phyloP scores from a whole-genome alignment of 1,140 invertebrate species.

The Lordiphosa collinella region DNA sequence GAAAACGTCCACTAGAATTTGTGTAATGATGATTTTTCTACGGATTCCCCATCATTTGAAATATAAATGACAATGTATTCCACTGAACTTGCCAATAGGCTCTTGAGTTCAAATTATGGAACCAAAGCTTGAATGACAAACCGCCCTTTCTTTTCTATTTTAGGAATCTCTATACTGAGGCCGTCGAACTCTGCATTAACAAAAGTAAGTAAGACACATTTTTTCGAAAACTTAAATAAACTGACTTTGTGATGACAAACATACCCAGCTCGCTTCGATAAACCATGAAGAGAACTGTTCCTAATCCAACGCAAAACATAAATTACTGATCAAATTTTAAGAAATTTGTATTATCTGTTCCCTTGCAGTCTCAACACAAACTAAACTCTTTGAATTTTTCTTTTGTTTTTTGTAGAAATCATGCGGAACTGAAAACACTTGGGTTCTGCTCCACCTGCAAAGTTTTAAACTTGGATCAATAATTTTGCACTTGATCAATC shows the following conservation, averaged over 20 bases:
- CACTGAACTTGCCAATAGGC: neutral
- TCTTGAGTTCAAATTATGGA: too few relatives aligned
- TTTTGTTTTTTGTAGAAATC: neutral
- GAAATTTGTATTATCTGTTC: neutral
- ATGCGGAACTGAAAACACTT: too few relatives aligned
- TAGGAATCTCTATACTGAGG: neutral
- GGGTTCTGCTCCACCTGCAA: too few relatives aligned
- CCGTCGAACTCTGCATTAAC: neutral
- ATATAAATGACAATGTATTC: neutral
- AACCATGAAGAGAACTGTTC: slow-evolving; percentile 63
- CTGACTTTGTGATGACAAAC: slow-evolving; percentile 38
- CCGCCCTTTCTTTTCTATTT: neutral
- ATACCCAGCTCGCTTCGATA: slow-evolving; percentile 72
- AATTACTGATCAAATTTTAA: slow-evolving; percentile 22
- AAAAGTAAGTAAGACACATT: too few relatives aligned
- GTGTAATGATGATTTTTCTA: slow-evolving; percentile 9
- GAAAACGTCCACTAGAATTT: too few relatives aligned
- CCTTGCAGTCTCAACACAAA: too few relatives aligned
- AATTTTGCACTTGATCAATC: too few relatives aligned
- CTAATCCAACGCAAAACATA: slow-evolving; percentile 52
- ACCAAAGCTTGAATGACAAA: neutral
- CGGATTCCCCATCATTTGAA: slow-evolving; percentile 30
- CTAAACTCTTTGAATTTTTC: neutral
- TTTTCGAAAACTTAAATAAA: neutral
- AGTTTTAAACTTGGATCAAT: too few relatives aligned